Conservation (phyloP, 2,797 vertebrate genomes). For the Schizothorax lantsangensis region DNA sequence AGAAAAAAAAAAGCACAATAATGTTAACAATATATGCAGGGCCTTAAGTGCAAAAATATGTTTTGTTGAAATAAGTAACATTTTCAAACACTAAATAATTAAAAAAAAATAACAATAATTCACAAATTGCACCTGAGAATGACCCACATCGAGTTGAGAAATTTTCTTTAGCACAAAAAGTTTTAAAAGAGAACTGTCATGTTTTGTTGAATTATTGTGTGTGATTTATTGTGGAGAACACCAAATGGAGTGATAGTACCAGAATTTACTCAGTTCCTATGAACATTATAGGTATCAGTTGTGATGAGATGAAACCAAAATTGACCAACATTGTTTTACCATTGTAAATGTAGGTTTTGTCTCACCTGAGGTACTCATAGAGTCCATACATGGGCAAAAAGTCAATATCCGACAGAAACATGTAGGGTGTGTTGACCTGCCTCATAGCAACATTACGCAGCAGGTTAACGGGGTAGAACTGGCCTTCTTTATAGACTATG, state of each 20-base stretch:
- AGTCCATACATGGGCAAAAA: slow-evolving; percentile 99
- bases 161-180: neutral
- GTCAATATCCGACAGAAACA: slow-evolving; percentile 98
- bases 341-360: neutral
- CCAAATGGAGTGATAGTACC: neutral
- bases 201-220: neutral
- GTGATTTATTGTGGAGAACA: neutral
- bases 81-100: neutral
- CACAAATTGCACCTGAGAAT: neutral
- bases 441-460: slow-evolving; percentile 96
- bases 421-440: slow-evolving; percentile 95
- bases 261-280: neutral
- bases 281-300: neutral
- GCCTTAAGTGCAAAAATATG: neutral
- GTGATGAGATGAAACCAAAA: neutral
- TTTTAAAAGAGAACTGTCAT: neutral
- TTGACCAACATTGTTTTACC: neutral
- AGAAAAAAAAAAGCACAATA: neutral
- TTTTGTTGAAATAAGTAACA: neutral
- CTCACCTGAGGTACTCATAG: slow-evolving; percentile 97
- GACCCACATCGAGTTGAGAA: neutral
- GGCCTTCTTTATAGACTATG: slow-evolving; percentile 98
- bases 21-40: neutral
- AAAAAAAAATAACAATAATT: neutral
- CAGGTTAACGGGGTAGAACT: slow-evolving; percentile 98